Base-by-base conservation (phyloP, 1,140 invertebrate genomes). In the Aphidius gifuensis region DNA sequence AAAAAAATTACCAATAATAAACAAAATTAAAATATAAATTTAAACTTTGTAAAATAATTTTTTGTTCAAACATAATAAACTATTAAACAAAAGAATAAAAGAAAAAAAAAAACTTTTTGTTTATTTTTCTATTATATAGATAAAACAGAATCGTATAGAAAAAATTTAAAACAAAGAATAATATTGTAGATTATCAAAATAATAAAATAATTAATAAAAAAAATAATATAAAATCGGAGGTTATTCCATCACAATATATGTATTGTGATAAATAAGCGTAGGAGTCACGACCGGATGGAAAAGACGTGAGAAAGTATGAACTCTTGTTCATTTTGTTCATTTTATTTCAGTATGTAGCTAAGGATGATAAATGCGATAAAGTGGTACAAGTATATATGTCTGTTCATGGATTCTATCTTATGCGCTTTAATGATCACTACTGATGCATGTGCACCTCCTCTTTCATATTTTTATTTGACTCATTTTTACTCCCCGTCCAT, bases 331-430 rank as follows among this genome's bases (percentile, higher is more conserved):
- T 64, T 64, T 57, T 43, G 62, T 58, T 66, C 50, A 61, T 64
- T 53, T 62, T 23, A 57, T 32, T 32, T 32, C 23, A 32, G 23
- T 32, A 4, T 32, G 4, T 32, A 32, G 23, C 62, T 61, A 51
- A 66, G 65, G 59, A 66, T 64, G 65, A 66, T 66, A 59, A 66
- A 66, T 66, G 62, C 55, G 65, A 66, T 66, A 66, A 64, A 64
- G 65, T 61, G 61, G 61, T 64, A 66, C 62, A 55, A 64, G 65
- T 64, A 64, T 66, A 59, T 64, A 32, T 32, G 23, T 32, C 58
- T 62, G 55, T 62, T 50, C 55, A 48, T 64, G 60, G 32, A 53
- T 64, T 43, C 9, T 64, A 66, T 66, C 65, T 63, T 54, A 64
- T 64, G 49, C 45, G 55, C 60, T 43, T 66, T 64, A 66, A 64